phyloP scores from a whole-genome alignment of 2,113 vertebrate genomes.

The Ivindomyrus marchei region DNA sequence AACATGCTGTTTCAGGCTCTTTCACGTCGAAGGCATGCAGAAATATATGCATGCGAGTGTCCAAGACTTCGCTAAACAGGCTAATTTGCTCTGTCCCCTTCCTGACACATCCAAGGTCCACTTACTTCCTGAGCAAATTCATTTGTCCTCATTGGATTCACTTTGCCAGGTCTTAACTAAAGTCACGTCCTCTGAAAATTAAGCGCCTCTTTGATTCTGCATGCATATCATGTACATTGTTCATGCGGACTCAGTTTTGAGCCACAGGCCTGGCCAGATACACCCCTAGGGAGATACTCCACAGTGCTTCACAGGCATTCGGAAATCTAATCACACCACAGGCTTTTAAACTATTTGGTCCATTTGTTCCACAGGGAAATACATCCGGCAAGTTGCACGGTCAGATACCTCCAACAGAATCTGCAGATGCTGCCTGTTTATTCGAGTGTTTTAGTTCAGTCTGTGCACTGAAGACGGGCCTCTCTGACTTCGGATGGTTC shows the following conservation, averaged over 20 bases:
- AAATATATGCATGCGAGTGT: not conserved
- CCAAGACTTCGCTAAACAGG: not conserved
- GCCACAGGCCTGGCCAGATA: not conserved
- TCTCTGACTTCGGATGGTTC: not conserved
- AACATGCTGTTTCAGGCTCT: not conserved
- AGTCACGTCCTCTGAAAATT: not conserved
- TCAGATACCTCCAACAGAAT: not conserved
- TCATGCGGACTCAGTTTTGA: not conserved
- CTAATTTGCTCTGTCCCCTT: not conserved
- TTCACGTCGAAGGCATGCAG: not conserved
- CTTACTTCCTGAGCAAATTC: not conserved
- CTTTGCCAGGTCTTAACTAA: not conserved
- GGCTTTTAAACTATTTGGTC: not conserved
- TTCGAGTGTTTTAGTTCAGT: not conserved
- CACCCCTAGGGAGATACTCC: no score
- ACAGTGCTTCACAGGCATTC: not conserved
- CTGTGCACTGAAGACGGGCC: not conserved
- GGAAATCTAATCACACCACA: not conserved
- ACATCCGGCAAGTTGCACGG: not conserved
- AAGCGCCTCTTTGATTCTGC: not conserved
- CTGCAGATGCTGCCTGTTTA: not conserved
- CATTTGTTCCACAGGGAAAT: not conserved
- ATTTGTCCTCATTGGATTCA: not conserved
- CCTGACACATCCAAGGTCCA: not conserved
- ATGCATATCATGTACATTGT: not conserved